Evolutionary conservation across 1,140 invertebrate genomes (phyloP).

Genomic region (Myzus persicae): DNA sequence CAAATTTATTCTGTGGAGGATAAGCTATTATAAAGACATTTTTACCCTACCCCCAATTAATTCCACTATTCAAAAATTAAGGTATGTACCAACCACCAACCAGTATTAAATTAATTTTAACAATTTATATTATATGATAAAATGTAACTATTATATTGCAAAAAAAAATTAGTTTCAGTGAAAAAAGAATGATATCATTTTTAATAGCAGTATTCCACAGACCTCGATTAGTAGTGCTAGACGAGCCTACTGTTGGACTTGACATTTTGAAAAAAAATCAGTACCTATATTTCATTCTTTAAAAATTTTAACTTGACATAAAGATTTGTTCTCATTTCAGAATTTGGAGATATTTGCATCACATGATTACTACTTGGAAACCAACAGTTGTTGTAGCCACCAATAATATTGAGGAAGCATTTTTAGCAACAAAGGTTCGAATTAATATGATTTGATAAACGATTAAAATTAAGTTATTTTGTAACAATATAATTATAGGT

Average conservation of each 20-base stretch:
- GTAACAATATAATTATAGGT: neutral
- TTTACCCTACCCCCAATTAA: constrained; percentile 15
- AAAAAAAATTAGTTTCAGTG: constrained; percentile 30
- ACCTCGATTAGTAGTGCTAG: constrained; percentile 47
- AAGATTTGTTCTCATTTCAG: neutral
- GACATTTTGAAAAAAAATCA: constrained; percentile 29
- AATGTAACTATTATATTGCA: neutral
- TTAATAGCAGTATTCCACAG: constrained; percentile 37
- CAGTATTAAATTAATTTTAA: neutral
- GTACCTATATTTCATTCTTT: neutral
- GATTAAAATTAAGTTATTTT: neutral
- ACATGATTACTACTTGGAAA: constrained; percentile 5
- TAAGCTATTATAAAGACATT: constrained; percentile 21
- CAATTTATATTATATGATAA: neutral
- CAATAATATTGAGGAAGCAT: constrained; percentile 52
- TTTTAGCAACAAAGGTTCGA: constrained; percentile 34
- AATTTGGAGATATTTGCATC: constrained; percentile 37
- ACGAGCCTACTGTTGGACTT: constrained; percentile 50
- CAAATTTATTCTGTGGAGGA: constrained; percentile 10
- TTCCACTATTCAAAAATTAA: constrained; percentile 1
- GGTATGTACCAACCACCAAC: neutral
- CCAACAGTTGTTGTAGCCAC: constrained; percentile 46
- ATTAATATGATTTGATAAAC: neutral
- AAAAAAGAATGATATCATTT: constrained; percentile 48
- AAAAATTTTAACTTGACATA: neutral